Evolutionary conservation across 2,888 invertebrate species (phyloP).

Genomic region (Hydrotaea cyrtoneurina): DNA sequence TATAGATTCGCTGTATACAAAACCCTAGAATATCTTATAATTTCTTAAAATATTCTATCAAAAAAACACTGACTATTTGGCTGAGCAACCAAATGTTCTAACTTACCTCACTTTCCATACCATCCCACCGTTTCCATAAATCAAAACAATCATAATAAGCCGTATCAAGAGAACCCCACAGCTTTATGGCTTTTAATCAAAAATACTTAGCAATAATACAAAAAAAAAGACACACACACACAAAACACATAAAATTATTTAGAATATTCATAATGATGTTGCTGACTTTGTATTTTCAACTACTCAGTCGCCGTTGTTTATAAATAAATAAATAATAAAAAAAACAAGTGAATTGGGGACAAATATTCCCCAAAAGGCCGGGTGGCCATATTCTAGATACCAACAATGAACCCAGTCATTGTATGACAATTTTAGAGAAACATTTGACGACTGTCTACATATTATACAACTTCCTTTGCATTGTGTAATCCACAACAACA

Average conservation of each 20-base stretch:
- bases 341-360: slow-evolving; percentile 59
- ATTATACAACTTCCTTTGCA: slow-evolving; percentile 57
- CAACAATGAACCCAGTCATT: slow-evolving; percentile 44
- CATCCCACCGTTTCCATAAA: no score
- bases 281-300: neutral
- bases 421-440: slow-evolving; percentile 18
- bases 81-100: no score
- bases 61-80: no score
- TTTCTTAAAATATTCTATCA: no score
- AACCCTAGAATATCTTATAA: no score
- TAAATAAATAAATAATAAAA: no score
- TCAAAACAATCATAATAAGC: no score
- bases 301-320: neutral
- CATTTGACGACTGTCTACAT: slow-evolving; percentile 22
- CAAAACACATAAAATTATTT: neutral
- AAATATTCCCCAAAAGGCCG: slow-evolving; percentile 59
- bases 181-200: neutral
- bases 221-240: no score
- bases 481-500: neutral
- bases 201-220: neutral
- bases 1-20: no score
- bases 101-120: no score
- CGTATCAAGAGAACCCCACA: neutral
- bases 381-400: slow-evolving; percentile 58
- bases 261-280: neutral